These are phyloP conservation scores for Ochotona princeps DNA, from an alignment of 2,113 vertebrate species.

Conservation along the genomic window DNA sequence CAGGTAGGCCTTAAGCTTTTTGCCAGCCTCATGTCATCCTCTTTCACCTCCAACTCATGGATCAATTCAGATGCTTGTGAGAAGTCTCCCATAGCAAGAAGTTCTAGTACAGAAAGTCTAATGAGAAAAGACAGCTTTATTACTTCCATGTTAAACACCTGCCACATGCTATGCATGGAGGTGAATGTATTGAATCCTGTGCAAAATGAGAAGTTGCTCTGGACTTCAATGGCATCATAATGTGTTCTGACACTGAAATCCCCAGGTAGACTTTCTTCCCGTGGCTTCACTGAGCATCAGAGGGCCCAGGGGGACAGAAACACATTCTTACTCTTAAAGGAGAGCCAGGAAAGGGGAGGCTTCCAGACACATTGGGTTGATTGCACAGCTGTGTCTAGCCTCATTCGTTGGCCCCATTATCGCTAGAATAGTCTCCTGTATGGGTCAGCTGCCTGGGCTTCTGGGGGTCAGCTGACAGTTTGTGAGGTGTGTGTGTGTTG, in stretches of 20 bases:
- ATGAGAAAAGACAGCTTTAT: slow-evolving; percentile 48
- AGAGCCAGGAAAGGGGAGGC: background rate
- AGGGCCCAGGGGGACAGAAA: background rate
- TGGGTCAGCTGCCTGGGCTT: background rate
- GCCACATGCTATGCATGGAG: background rate
- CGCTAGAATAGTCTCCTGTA: background rate
- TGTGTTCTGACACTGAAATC: background rate
- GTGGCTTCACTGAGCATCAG: background rate
- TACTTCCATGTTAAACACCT: slow-evolving; percentile 12
- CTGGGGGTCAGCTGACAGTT: background rate
- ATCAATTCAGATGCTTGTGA: background rate
- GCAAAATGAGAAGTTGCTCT: background rate
- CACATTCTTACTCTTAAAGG: background rate
- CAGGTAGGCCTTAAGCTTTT: background rate
- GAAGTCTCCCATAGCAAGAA: background rate
- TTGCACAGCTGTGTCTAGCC: background rate
- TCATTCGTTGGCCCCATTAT: background rate
- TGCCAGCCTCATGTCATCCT: background rate
- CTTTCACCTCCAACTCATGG: background rate
- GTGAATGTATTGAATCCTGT: background rate
- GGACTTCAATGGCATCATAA: background rate
- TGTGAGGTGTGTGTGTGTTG: too few species aligned
- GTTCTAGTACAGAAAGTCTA: background rate
- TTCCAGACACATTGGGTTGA: background rate
- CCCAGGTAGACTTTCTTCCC: background rate